Base-by-base conservation (phyloP, 2,797 vertebrate species). In the Scolopax rusticola region DNA sequence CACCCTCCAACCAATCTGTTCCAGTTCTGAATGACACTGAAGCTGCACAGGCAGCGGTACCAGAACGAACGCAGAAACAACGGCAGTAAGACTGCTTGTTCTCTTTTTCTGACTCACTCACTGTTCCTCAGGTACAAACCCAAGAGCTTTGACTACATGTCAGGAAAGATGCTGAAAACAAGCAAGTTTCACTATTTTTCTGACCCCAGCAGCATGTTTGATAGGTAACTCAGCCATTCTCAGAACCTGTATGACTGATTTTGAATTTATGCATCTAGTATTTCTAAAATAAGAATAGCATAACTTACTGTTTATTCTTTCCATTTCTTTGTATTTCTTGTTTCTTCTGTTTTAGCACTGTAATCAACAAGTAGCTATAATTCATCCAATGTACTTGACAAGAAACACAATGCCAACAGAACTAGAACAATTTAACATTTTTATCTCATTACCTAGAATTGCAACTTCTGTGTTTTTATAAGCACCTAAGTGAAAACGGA, bases 31-130 rank as follows among this genome's bases (percentile, higher is more conserved):
- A n/a, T 0, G 2, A 53, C 7, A 15, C 38, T 33, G 28, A 50
- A 84, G 30, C 38, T 27, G 25, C 13, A 15, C 0, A 30, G 38
- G 21, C 0, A 17, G 4, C 0, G 11, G 11, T 32, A 25, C 5
- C 7, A 71, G 13, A 2, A 5, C 4, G 5, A 48, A 24, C 28
- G 12, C 63, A 61, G 59, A 38, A 68, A 70, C 23, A 19, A 19
- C 0, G 4, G 30, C 15, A 47, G 19, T 8, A 73, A 82, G 11
- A 7, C 7, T n/a, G 47, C 30, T 11, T 28, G 21, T 45, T 71
- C n/a, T 68, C 18, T 27, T 40, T 38, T 76, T 38, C 47, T 4
- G 4, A 53, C 38, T 84, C 59, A 20, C 20, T 28, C 12, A 4
- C 57, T 25, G 18, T 60, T 86, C 32, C 21, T 21, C 0, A 1